Percentiles rank a stretch among this genome's conserved stretches.
These are phyloP conservation scores for Malachius bipustulatus DNA, from an alignment of 2,888 invertebrate genomes.

Conservation along the genomic window DNA sequence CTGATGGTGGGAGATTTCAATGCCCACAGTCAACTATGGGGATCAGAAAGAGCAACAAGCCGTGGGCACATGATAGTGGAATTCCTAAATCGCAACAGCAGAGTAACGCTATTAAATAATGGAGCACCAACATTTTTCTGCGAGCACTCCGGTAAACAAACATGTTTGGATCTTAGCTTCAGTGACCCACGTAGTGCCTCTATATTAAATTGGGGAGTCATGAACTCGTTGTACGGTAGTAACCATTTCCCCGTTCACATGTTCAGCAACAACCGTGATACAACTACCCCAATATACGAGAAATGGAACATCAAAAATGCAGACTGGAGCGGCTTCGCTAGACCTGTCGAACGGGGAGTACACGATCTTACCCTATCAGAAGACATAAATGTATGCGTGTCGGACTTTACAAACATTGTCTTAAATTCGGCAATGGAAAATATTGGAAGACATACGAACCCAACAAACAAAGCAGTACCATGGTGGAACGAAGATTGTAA, in stretches of 20 bases:
- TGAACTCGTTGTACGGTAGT: slow-evolving; percentile 9
- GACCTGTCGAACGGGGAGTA: background rate
- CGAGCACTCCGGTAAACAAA: slow-evolving; percentile 8
- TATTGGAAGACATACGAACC: too few relatives aligned
- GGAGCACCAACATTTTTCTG: slow-evolving; percentile 11
- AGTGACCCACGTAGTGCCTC: too few relatives aligned
- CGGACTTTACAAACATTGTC: too few relatives aligned
- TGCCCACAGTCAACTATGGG: too few relatives aligned
- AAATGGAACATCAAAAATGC: slow-evolving; percentile 11
- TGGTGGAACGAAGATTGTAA: too few relatives aligned
- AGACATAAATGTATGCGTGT: too few relatives aligned
- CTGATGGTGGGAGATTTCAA: slow-evolving; percentile 12
- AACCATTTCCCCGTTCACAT: slow-evolving; percentile 14
- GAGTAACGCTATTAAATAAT: slow-evolving; percentile 8
- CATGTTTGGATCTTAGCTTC: slow-evolving; percentile 12
- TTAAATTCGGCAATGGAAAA: too few relatives aligned
- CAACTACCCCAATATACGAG: too few relatives aligned
- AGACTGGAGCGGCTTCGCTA: slow-evolving; percentile 10
- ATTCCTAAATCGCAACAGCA: background rate
- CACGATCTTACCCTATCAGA: slow-evolving; percentile 2
- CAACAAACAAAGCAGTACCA: too few relatives aligned
- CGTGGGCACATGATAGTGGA: slow-evolving; percentile 8
- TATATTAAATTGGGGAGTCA: slow-evolving; percentile 8
- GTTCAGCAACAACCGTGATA: too few relatives aligned
- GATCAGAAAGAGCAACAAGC: too few relatives aligned